Evolutionary conservation across 2,113 vertebrate genomes (phyloP), one percentile per base, ranked within the genome.

Genomic region (Galemys pyrenaicus): DNA sequence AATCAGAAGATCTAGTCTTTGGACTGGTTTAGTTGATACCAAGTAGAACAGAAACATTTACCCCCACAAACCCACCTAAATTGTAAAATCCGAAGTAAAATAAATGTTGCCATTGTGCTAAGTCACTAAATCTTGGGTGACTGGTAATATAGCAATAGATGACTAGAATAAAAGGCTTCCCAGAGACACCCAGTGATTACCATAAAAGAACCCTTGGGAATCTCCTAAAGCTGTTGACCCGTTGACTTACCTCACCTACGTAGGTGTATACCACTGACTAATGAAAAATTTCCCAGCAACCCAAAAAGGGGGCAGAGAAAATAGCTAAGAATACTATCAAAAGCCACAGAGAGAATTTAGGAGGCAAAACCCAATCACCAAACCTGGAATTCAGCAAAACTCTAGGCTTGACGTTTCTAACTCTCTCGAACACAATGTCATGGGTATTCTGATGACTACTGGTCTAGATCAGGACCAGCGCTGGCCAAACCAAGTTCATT

Each of bases 281-380:
- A 0, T 83, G 24, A 89, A 68, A 28, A 46, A 4, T 9, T 91
- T 80, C 77, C 35, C 41, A 89, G 32, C 13, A 65, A 58, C 67
- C 26, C 32, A 82, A 88, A 79, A 4, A 58, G 4, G 75, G 13
- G 44, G 46, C n/a, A 80, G 44, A 68, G 32, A 86, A 95, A 88
- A 70, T 51, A 79, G 58, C 19, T 37, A 93, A 82, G 15, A 94
- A 82, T 39, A 32, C 30, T 37, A 49, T 81, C 28, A 71, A 94
- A 95, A 92, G 58, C 58, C 74, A 83, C 39, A 80, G 75, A 83
- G 37, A 79, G 35, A 9, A 94, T 75, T 79, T 89, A 92, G 87
- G 39, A 95, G 58, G 44, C 54, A 81, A 44, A 92, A 81, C 10
- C 22, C 71, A 91, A n/a, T 92, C 74, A 92, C 28, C 56, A 92